Percentiles rank a stretch among this genome's conserved stretches.
Evolutionary conservation across 2,888 invertebrate species (phyloP).

Genomic region (Serrognathus titanus): DNA sequence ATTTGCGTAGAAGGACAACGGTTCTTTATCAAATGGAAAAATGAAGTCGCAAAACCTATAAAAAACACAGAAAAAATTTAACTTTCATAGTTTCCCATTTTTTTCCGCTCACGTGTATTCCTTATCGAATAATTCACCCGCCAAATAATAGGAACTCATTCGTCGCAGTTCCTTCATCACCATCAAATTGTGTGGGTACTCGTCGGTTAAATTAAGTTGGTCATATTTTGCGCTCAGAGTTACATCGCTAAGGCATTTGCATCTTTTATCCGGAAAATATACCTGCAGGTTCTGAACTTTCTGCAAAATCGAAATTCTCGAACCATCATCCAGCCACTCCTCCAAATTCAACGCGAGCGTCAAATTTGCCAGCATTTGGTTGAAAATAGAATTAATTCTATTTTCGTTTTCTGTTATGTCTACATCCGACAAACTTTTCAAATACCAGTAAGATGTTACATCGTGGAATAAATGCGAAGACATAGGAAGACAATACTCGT

Average conservation of each 20-base stretch:
- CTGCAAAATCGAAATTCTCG: constrained; percentile 9
- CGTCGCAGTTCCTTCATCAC: constrained; percentile 7
- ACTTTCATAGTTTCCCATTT: too few species aligned
- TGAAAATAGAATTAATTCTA: constrained; percentile 21
- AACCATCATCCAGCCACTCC: constrained; percentile 24
- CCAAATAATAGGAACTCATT: constrained; percentile 4
- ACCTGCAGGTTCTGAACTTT: constrained; percentile 23
- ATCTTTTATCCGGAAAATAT: constrained; percentile 12
- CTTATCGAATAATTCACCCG: constrained; percentile 5
- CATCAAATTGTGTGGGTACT: constrained; percentile 13
- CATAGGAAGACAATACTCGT: constrained; percentile 29
- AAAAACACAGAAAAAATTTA: neutral
- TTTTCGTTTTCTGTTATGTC: constrained; percentile 14
- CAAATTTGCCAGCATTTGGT: constrained; percentile 20
- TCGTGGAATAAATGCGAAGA: constrained; percentile 28
- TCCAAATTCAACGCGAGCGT: constrained; percentile 8
- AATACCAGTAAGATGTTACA: constrained; percentile 25
- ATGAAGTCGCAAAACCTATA: constrained; percentile 27
- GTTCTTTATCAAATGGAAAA: constrained; percentile 20
- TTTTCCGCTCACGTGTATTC: constrained; percentile 10
- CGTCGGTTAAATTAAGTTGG: neutral
- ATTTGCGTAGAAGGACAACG: constrained; percentile 24
- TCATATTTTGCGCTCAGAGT: constrained; percentile 14
- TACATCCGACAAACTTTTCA: constrained; percentile 13
- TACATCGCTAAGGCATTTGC: constrained; percentile 10